phyloP scores from a whole-genome alignment of 2,888 invertebrate genomes.

The Papilio protenor region DNA sequence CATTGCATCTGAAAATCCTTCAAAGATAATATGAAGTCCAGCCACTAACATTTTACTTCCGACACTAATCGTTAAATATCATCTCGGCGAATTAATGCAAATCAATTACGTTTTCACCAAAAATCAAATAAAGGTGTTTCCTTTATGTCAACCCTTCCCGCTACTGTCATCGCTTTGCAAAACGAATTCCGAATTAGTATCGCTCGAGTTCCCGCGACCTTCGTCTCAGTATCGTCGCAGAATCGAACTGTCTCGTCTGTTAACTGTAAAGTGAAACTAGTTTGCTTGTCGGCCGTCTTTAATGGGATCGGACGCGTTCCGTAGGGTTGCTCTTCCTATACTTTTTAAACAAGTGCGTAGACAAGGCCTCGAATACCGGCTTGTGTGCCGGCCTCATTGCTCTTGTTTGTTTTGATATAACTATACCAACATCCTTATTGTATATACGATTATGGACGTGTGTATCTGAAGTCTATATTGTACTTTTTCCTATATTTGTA shows the following conservation, averaged over 20 bases:
- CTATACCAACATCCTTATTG: constrained; percentile 32
- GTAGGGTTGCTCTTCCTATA: constrained; percentile 62
- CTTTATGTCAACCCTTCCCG: constrained; percentile 31
- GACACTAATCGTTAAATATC: background rate
- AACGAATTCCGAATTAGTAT: constrained; percentile 70
- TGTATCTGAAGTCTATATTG: background rate
- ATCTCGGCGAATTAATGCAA: background rate
- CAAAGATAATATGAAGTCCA: background rate
- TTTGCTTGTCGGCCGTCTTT: constrained; percentile 71
- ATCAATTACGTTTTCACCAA: background rate
- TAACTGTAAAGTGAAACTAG: constrained; percentile 79
- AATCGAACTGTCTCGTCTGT: constrained; percentile 67
- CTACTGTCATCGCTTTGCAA: constrained; percentile 54
- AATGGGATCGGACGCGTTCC: constrained; percentile 73
- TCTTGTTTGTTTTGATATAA: constrained; percentile 49
- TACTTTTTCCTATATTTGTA: background rate
- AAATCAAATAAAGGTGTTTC: background rate
- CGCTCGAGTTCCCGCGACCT: constrained; percentile 75
- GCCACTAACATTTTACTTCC: background rate
- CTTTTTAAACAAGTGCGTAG: constrained; percentile 65
- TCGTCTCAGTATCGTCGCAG: constrained; percentile 73
- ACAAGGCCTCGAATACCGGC: constrained; percentile 50
- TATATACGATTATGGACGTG: constrained; percentile 24
- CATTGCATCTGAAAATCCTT: too few relatives aligned
- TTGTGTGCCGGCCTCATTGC: constrained; percentile 54